Conservation (phyloP, 2,797 vertebrate genomes). For the Xenops minutus region DNA sequence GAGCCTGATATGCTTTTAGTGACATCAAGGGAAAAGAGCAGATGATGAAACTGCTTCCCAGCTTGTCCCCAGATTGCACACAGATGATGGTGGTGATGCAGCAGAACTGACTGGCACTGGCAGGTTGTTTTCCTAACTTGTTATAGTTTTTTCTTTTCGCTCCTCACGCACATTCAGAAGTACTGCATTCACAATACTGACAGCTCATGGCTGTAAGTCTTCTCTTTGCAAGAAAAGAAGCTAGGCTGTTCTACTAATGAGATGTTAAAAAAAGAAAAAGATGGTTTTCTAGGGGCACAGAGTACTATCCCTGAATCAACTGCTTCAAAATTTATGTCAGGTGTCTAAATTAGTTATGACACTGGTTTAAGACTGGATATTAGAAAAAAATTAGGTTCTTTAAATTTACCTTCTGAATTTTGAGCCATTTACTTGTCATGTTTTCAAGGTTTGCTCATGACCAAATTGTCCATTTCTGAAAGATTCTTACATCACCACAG, state of each 20-base stretch:
- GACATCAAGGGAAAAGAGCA: background rate
- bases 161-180: accelerated
- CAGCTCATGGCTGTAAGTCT: background rate
- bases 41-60: background rate
- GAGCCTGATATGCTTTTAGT: background rate
- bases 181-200: background rate
- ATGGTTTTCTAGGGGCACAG: background rate
- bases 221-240: background rate
- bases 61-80: background rate
- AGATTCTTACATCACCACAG: background rate
- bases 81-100: background rate
- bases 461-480: background rate
- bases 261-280: background rate
- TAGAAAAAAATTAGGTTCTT: background rate
- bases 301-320: background rate
- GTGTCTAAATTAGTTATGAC: background rate
- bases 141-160: background rate
- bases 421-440: background rate
- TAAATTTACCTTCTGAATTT: background rate
- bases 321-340: background rate
- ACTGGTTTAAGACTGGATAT: background rate
- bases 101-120: background rate
- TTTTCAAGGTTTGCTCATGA: background rate
- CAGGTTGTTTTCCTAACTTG: background rate
- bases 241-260: background rate